Conservation (phyloP, 2,888 invertebrate genomes). For the Drosophila neoperkinsi region DNA sequence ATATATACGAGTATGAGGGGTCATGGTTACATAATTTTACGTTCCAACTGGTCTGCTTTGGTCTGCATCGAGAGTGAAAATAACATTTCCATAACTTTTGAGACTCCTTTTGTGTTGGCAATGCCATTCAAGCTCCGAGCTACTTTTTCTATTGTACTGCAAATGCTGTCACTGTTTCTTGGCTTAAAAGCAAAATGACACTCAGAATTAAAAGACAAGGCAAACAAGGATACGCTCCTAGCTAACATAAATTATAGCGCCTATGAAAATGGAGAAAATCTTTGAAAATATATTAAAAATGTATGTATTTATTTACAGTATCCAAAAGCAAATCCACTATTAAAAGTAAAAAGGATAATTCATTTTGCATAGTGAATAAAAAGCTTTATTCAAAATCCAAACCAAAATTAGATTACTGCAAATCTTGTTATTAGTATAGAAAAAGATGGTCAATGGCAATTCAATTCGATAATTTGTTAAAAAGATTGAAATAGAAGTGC, state of each 20-base stretch:
- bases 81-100: background rate
- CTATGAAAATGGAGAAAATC: background rate
- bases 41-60: background rate
- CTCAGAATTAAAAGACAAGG: background rate
- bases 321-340: background rate
- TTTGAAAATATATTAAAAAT: background rate
- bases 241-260: background rate
- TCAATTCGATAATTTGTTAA: background rate
- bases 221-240: background rate
- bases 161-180: background rate
- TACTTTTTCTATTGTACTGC: background rate
- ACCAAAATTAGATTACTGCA: background rate
- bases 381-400: background rate
- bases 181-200: background rate
- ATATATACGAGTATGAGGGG: background rate
- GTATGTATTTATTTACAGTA: background rate
- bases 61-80: background rate
- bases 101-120: background rate
- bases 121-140: background rate
- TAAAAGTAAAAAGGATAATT: background rate
- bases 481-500: background rate
- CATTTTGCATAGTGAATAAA: background rate
- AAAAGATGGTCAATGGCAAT: background rate
- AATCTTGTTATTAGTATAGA: background rate
- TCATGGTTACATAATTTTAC: slow-evolving; percentile 8